Conservation (phyloP, 2,113 vertebrate genomes). For the Psettodes erumei region DNA sequence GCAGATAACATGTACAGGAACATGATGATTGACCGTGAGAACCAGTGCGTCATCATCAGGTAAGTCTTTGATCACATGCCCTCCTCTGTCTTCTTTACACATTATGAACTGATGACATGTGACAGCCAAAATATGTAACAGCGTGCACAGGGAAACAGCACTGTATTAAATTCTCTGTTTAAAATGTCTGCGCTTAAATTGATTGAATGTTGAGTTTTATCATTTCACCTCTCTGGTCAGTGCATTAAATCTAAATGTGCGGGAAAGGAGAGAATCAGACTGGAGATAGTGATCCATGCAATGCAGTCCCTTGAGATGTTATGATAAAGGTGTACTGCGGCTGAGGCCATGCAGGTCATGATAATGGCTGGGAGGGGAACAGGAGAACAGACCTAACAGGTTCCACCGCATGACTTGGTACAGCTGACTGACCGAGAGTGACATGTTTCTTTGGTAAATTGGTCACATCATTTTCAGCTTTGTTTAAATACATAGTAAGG, state of each 20-base stretch:
- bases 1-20: slow-evolving; percentile 99
- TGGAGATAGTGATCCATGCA: slow-evolving; percentile 32
- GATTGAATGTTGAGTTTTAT: background rate
- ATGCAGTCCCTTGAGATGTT: slow-evolving; percentile 28
- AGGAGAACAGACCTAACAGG: slow-evolving; percentile 57
- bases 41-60: slow-evolving; percentile 99
- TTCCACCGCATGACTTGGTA: slow-evolving; percentile 48
- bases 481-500: background rate
- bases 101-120: background rate
- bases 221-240: background rate
- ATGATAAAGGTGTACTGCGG: slow-evolving; percentile 1
- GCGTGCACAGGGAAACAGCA: background rate
- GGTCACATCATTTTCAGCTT: slow-evolving; percentile 1
- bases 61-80: slow-evolving; percentile 67
- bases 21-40: slow-evolving; percentile 98
- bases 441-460: slow-evolving; percentile 19
- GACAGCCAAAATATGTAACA: background rate
- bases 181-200: background rate
- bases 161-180: background rate
- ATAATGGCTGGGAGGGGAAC: slow-evolving; percentile 39
- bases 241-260: background rate
- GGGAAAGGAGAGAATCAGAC: slow-evolving; percentile 23
- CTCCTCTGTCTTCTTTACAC: background rate
- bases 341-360: slow-evolving; percentile 11
- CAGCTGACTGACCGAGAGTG: slow-evolving; percentile 36